Percentiles rank a stretch among this genome's conserved stretches.
Evolutionary conservation across 35 echinoderm and acorn worm genomes (phyloP).

Genomic region (Apostichopus californicus): DNA sequence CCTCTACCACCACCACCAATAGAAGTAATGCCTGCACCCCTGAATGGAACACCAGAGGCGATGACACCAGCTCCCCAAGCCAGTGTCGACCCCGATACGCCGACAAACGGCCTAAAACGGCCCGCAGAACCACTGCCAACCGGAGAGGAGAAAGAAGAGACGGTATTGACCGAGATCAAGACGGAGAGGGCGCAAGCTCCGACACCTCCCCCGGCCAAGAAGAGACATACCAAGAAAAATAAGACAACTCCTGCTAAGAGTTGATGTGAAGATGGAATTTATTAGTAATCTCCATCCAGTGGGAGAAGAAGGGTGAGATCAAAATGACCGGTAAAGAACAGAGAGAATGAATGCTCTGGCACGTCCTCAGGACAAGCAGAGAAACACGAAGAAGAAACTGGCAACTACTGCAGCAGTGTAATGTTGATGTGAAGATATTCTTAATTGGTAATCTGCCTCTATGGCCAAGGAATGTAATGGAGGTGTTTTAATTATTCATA

Average conservation of each 20-base stretch:
- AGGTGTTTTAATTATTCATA: no score
- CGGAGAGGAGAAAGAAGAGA: conserved; percentile 2
- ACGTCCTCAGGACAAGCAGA: conserved; percentile 10
- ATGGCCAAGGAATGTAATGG: no score
- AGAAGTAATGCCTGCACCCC: not conserved
- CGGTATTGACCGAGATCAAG: not conserved
- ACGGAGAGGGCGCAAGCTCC: not conserved
- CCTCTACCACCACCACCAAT: conserved; percentile 43
- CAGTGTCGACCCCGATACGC: not conserved
- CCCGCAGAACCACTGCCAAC: conserved; percentile 18
- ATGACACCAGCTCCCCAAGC: not conserved
- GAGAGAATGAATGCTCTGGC: not conserved
- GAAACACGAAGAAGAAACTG: no score
- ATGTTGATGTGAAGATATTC: no score
- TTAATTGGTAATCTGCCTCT: no score
- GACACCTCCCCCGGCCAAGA: conserved; percentile 27
- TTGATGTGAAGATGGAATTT: not conserved
- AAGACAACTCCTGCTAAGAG: conserved; percentile 25
- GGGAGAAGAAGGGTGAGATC: not conserved
- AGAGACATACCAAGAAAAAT: conserved; percentile 36
- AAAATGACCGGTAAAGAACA: not conserved
- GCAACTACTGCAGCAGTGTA: no score
- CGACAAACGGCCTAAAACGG: conserved; percentile 1
- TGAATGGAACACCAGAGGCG: conserved; percentile 43
- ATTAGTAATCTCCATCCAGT: not conserved